Evolutionary conservation across 2,113 vertebrate genomes (phyloP).

Genomic region (Columba janthina): DNA sequence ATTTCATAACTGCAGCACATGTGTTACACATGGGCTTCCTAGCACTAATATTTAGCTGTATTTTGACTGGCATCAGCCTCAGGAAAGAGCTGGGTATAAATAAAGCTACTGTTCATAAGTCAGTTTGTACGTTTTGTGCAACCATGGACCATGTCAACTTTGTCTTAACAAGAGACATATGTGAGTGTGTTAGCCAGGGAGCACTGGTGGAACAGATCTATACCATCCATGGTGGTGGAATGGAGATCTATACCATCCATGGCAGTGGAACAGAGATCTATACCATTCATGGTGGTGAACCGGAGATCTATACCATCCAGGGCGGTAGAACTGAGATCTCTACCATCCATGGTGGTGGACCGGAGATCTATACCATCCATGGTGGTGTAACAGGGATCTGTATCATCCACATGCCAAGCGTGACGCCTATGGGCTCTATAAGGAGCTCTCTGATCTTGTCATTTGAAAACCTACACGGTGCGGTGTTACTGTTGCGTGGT

Average conservation of each 20-base stretch:
- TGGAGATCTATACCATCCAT: too few relatives aligned
- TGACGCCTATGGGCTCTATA: too few relatives aligned
- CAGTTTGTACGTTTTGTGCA: not conserved
- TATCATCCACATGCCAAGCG: too few relatives aligned
- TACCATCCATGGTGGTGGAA: not conserved
- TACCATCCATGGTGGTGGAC: too few relatives aligned
- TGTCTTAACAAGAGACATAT: not conserved
- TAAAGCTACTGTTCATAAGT: not conserved
- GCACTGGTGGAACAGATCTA: too few relatives aligned
- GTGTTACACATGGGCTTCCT: not conserved
- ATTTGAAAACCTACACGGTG: not conserved
- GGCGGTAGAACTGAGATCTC: not conserved
- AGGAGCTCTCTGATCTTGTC: not conserved
- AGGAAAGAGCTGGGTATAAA: not conserved
- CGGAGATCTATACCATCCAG: too few relatives aligned
- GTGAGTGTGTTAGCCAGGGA: fast-evolving
- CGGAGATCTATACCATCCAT: too few relatives aligned
- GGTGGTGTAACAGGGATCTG: not conserved
- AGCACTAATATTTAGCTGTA: not conserved
- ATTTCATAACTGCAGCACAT: not conserved
- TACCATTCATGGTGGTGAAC: too few relatives aligned
- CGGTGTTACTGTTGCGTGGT: fast-evolving
- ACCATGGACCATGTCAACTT: not conserved
- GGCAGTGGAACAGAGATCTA: too few relatives aligned
- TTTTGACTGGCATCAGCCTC: not conserved